Conservation (phyloP, 2,113 vertebrate genomes). For the Pelobates fuscus region DNA sequence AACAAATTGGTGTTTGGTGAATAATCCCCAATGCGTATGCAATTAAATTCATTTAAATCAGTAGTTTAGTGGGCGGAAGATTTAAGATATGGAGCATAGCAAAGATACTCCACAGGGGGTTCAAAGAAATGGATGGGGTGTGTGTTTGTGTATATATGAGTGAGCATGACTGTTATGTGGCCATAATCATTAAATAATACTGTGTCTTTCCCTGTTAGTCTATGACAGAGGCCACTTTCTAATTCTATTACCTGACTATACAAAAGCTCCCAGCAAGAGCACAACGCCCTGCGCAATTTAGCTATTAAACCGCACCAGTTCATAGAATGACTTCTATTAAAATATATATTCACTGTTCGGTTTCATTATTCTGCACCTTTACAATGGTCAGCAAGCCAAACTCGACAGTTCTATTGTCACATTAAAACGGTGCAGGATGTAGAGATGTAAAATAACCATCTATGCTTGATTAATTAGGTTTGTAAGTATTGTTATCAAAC, state of each 20-base stretch:
- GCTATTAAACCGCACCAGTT: constrained; percentile 15
- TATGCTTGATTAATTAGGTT: constrained; percentile 83
- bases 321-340: constrained; percentile 7
- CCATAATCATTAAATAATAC: background rate
- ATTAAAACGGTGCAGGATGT: constrained; percentile 67
- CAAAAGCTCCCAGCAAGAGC: constrained; percentile 3
- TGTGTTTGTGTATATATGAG: no score
- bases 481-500: constrained; percentile 80
- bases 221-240: background rate
- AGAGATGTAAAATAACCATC: constrained; percentile 74
- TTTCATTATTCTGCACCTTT: constrained; percentile 62
- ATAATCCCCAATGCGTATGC: no score
- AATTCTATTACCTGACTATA: background rate
- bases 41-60: no score
- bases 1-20: no score
- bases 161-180: background rate
- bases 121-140: background rate
- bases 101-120: background rate
- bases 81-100: background rate
- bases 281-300: background rate
- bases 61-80: no score
- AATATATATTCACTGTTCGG: constrained; percentile 51
- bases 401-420: constrained; percentile 69
- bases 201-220: background rate
- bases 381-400: constrained; percentile 65